Base-by-base conservation (phyloP, 2,888 invertebrate species). In the Drosophila lacicola region DNA sequence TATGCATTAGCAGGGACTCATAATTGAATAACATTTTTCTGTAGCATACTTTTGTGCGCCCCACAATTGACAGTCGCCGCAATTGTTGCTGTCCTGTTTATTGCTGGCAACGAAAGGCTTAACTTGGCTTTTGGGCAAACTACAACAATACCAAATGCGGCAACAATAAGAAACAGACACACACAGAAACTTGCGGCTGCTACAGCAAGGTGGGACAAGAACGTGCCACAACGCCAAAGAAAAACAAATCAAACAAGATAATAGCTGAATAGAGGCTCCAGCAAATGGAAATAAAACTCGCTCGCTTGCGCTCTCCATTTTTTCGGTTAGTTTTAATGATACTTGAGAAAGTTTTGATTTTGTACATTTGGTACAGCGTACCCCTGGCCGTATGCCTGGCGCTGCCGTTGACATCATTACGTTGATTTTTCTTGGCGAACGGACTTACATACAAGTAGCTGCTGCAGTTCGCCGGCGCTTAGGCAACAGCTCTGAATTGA, bases 281-380 rank as follows among this genome's bases (percentile, higher is more conserved):
- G 44, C 55, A 67, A 73, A 54, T 58, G 62, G 62, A 41, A 46
- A 62, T 34, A 62, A 49, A 14, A 63, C 42, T 71, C 60, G 39
- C 37, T 66, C 47, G 10, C 50, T 44, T 45, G 47, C 19, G 49
- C 2, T 17, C 51, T 44, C 51, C n/a, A 63, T 71, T 88, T 82
- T 72, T 61, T 69, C 62, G 63, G 73, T 73, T 82, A 76, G 70
- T 87, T 88, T 88, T 87, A 88, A 88, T 81, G 90, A 89, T 78
- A 90, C 90, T 90, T 87, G 75, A 66, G 14, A 87, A 89, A 89
- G 78, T 77, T 88, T 80, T 80, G 79, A 81, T 76, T 78, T 70
- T 73, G 75, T 51, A 62, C 47, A 17, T 17, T 17, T 17, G 17
- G 21, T 45, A 49, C 25, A 51, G 19, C 44, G 21, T 25, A 25